phyloP scores from a whole-genome alignment of 2,888 invertebrate species.

The Perizoma affinitatum region DNA sequence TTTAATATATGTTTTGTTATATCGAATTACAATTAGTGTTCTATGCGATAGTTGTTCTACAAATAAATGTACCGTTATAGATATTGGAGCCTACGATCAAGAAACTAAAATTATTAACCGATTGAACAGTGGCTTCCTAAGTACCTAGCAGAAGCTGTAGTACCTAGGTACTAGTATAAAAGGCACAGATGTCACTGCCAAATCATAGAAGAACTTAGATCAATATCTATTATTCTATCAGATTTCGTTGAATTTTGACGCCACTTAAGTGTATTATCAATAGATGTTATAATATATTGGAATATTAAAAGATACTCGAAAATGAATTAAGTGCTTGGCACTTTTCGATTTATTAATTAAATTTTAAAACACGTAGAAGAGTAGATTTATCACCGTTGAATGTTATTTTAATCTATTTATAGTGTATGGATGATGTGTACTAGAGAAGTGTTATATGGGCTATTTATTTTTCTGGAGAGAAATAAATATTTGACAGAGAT shows the following conservation, averaged over 20 bases:
- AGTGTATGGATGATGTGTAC: conserved; percentile 60
- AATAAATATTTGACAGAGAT: conserved; percentile 62
- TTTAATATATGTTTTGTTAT: conserved; percentile 55
- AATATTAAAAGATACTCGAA: conserved; percentile 31
- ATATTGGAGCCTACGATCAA: too few relatives aligned
- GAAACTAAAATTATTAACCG: too few relatives aligned
- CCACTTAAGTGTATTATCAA: conserved; percentile 20
- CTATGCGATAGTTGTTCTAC: conserved; percentile 28
- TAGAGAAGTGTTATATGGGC: conserved; percentile 52
- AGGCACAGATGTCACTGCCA: conserved; percentile 67
- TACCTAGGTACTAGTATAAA: too few relatives aligned
- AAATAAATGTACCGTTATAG: conserved; percentile 10
- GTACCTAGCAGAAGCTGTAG: too few relatives aligned
- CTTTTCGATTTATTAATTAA: conserved; percentile 17
- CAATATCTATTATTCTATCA: conserved; percentile 49
- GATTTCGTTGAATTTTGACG: conserved; percentile 48
- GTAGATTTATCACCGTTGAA: conserved; percentile 54
- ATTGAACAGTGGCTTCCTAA: too few relatives aligned
- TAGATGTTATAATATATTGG: conserved; percentile 21
- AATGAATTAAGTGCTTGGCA: conserved; percentile 24
- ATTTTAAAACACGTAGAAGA: conserved; percentile 57
- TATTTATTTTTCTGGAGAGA: conserved; percentile 67
- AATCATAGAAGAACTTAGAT: conserved; percentile 66
- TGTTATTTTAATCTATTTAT: conserved; percentile 66
- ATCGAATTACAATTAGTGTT: conserved; percentile 45